Evolutionary conservation across 2,113 vertebrate genomes (phyloP).

Genomic region (Pandion haliaetus): DNA sequence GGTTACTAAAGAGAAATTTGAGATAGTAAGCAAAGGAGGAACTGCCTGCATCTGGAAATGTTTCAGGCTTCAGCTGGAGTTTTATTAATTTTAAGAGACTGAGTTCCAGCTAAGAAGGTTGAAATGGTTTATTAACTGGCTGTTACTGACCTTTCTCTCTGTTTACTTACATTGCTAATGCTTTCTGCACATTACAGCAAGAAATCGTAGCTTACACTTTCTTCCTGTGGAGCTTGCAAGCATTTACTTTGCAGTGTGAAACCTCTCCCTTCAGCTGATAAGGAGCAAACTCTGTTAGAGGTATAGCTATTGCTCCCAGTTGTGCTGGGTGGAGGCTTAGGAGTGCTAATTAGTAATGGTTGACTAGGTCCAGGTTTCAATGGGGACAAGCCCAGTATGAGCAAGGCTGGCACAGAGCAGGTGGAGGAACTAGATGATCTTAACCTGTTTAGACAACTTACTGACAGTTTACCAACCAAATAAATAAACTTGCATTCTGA

Average conservation of each 20-base stretch:
- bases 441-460: background rate
- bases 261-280: background rate
- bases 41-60: background rate
- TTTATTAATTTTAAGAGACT: background rate
- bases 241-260: background rate
- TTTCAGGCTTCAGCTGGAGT: background rate
- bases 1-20: background rate
- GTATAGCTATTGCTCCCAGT: background rate
- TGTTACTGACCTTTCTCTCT: background rate
- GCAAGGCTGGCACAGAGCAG: background rate
- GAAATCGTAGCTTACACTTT: background rate
- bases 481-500: background rate
- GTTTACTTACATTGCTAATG: background rate
- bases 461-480: background rate
- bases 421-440: background rate
- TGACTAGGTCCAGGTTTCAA: rapidly evolving
- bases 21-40: background rate
- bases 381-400: background rate
- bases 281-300: background rate
- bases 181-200: background rate
- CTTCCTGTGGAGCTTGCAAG: background rate
- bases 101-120: background rate
- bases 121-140: background rate
- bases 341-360: background rate
- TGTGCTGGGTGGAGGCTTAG: background rate